Base-by-base conservation (phyloP, 2,888 invertebrate genomes). In the Drosophila emarginata region DNA sequence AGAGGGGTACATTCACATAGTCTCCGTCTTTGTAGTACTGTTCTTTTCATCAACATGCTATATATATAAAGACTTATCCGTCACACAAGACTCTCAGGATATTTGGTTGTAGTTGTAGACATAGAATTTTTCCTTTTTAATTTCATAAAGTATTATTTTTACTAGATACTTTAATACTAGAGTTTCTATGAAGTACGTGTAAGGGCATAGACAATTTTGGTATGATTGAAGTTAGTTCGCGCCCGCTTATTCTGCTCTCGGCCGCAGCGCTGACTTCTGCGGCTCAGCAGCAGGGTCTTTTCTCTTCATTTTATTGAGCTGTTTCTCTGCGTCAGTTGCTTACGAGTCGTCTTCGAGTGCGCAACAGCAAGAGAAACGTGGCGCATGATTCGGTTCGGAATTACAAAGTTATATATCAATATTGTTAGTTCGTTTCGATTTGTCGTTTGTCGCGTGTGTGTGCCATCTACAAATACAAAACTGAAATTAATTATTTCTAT, bases 321-420 rank as follows among this genome's bases (percentile, higher is more conserved):
- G 54, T 18, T 45, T 18, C 18, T 36, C 15, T 67, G 36, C 54
- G 54, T 45, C 79, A 89, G 89, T 89, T 85, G 83, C 79, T 86
- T 89, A 66, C 80, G 84, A 89, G 88, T 80, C 86, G 87, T 89
- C 86, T 82, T 79, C 79, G 86, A 88, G 89, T 80, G 76, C 81
- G 81, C 84, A 83, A 86, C 82, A 80, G 79, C 69, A 77, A 53
- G 67, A 45, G 66, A 67, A 74, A 70, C 72, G 76, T 75, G 79
- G 40, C 40, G 40, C 40, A 45, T 15, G 45, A 11, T 39, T 60
- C 64, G 77, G 70, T 74, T 58, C 58, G 45, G 60, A 56, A 67
- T 64, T 66, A 64, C 63, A 67, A 71, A 64, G 74, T 60, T 72
- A 58, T 52, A 61, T 54, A 54, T 60, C 53, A 53, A 58, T 69